Conservation (phyloP, 2,888 invertebrate genomes). For the Nemapogon koenigi region DNA sequence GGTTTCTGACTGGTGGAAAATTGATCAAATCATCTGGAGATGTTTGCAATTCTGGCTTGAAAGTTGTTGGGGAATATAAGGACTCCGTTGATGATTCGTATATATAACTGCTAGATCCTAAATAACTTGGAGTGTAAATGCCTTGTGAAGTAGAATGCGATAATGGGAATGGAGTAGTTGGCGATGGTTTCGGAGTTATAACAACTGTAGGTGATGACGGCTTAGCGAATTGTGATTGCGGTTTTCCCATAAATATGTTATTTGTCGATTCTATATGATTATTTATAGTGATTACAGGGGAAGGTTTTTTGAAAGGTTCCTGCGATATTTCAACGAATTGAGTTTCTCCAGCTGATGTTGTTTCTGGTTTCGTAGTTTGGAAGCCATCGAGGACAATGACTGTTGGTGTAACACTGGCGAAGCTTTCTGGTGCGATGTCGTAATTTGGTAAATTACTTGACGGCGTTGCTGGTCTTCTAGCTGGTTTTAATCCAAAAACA, state of each 20-base stretch:
- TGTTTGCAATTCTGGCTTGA: constrained; percentile 66
- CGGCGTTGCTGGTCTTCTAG: constrained; percentile 49
- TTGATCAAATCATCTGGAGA: constrained; percentile 75
- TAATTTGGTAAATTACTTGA: constrained; percentile 31
- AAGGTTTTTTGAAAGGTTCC: constrained; percentile 57
- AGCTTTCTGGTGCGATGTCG: constrained; percentile 39
- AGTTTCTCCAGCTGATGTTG: constrained; percentile 31
- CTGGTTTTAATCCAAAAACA: constrained; percentile 50
- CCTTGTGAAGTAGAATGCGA: constrained; percentile 16
- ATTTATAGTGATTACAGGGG: constrained; percentile 64
- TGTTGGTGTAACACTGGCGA: constrained; percentile 55
- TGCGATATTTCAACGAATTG: constrained; percentile 56
- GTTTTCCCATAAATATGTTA: constrained; percentile 51
- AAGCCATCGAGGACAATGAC: constrained; percentile 46
- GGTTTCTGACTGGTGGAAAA: constrained; percentile 86
- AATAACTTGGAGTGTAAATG: constrained; percentile 20
- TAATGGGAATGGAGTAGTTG: constrained; percentile 38
- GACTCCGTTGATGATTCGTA: constrained; percentile 34
- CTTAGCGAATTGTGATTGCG: constrained; percentile 42
- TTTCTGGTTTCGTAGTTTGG: constrained; percentile 34
- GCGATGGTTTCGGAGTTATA: constrained; percentile 73
- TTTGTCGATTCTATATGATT: constrained; percentile 67
- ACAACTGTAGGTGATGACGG: constrained; percentile 68
- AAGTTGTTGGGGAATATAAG: constrained; percentile 32
- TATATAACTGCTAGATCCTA: constrained; percentile 26